A percentile compares a stretch with the other conserved stretches of the same genome.
Evolutionary conservation across 2,797 vertebrate species (phyloP).

Genomic region (Apodemus agrarius): DNA sequence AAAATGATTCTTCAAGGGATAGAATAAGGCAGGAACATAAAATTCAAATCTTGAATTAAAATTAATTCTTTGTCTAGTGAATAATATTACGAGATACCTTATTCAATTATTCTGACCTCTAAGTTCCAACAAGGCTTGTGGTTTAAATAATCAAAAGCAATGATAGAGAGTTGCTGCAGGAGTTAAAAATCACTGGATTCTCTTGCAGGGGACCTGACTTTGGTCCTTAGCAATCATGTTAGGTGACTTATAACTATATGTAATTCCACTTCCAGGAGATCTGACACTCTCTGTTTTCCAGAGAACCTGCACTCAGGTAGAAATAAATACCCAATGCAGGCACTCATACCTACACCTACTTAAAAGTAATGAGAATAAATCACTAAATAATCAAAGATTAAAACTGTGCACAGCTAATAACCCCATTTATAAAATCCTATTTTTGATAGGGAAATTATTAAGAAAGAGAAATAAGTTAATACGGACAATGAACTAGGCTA

Average conservation of each 20-base stretch:
- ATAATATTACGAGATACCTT: constrained; percentile 78
- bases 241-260: neutral
- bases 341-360: neutral
- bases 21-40: constrained; percentile 77
- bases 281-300: neutral
- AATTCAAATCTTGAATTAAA: constrained; percentile 84
- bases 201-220: neutral
- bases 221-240: neutral
- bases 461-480: constrained; percentile 63
- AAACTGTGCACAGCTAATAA: constrained; percentile 70
- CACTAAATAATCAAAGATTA: neutral
- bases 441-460: constrained; percentile 63
- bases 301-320: neutral
- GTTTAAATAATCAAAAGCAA: constrained; percentile 64
- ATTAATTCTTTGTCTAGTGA: constrained; percentile 80
- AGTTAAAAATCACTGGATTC: neutral
- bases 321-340: neutral
- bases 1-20: constrained; percentile 76
- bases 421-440: constrained; percentile 79
- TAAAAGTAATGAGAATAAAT: neutral
- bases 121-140: constrained; percentile 65
- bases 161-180: neutral
- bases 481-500: constrained; percentile 56
- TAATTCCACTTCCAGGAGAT: neutral
- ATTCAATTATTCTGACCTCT: constrained; percentile 70